These are phyloP conservation scores for Cistogaster globosa DNA, from an alignment of 2,888 invertebrate species.

Conservation along the genomic window DNA sequence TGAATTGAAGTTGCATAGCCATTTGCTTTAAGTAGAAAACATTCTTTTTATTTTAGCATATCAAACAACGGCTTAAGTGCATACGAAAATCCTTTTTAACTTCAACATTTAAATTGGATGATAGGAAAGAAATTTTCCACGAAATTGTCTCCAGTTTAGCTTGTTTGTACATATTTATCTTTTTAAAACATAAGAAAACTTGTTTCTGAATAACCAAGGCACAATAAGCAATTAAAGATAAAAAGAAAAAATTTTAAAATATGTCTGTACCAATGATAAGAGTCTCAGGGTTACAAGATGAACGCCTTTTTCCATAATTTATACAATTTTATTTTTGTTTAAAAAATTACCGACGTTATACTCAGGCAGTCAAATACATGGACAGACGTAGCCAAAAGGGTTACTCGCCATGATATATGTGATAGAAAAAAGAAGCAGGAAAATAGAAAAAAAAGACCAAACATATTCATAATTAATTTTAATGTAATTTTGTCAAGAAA, in stretches of 20 bases:
- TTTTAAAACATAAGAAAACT: neutral
- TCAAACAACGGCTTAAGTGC: slow-evolving; percentile 36
- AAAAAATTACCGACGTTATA: slow-evolving; percentile 58
- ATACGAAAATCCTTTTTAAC: slow-evolving; percentile 22
- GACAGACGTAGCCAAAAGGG: slow-evolving; percentile 23
- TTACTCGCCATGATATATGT: slow-evolving; percentile 21
- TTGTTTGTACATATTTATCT: neutral
- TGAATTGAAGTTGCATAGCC: slow-evolving; percentile 77
- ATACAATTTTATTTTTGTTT: slow-evolving; percentile 56
- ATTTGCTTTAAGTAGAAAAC: slow-evolving; percentile 71
- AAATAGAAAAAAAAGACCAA: slow-evolving; percentile 3
- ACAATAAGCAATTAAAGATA: neutral
- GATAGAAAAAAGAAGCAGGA: too few species aligned
- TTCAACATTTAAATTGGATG: neutral
- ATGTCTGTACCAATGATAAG: slow-evolving; percentile 43
- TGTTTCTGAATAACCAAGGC: neutral
- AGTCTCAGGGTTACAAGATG: slow-evolving; percentile 56
- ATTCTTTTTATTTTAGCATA: slow-evolving; percentile 34
- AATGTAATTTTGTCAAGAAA: slow-evolving; percentile 24
- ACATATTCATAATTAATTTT: slow-evolving; percentile 33
- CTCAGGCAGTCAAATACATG: slow-evolving; percentile 1
- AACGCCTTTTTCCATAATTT: slow-evolving; percentile 63
- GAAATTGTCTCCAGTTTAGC: slow-evolving; percentile 38
- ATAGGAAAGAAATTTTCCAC: neutral
- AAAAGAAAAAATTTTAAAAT: slow-evolving; percentile 20